Base-by-base conservation (phyloP, 2,888 invertebrate species). In the Polyommatus icarus region DNA sequence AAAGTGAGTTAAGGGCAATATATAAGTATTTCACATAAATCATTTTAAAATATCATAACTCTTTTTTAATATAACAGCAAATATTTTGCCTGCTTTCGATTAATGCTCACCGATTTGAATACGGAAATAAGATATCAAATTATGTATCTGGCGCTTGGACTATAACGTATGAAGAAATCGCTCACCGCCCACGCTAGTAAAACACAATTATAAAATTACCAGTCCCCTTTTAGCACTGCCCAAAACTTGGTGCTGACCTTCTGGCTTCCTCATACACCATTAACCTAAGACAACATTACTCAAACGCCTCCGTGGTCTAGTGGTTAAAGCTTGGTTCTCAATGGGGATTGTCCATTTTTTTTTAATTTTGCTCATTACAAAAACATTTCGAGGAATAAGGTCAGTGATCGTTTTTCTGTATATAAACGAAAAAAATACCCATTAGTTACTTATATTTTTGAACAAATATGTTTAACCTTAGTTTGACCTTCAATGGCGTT, bases 121-220 rank as follows among this genome's bases (percentile, higher is more conserved):
- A 2, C 29, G 29, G 67, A 67, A 5, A 67, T 67, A 67, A 29
- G 10, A 61, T 10, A 67, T 67, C 18, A 67, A 29, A 32, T 32
- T 81, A 81, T 81, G 80, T 83, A 81, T 82, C 80, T 79, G 75
- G 79, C 79, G 82, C 80, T 83, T 83, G 78, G 79, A 83, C 81
- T 82, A 83, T 83, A 82, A 82, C 80, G 81, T 82, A 82, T 80
- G 81, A 82, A 82, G 81, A 79, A 81, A 81, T 80, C 78, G 80
- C 78, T 79, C 77, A 73, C 80, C 83, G 79, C 85, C 84, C 79
- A 84, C 84, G 84, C 83, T 82, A 81, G 82, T 82, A 82, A 83
- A 84, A 84, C 82, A 84, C 83, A 84, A 85, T 84, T 84, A 84
- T 84, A 81, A 83, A 84, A 84, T 86, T 85, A 85, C 83, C 83